Percentiles rank a stretch among this genome's conserved stretches.
Conservation (phyloP, 1,140 invertebrate genomes). For the Apocrypta bakeri region DNA sequence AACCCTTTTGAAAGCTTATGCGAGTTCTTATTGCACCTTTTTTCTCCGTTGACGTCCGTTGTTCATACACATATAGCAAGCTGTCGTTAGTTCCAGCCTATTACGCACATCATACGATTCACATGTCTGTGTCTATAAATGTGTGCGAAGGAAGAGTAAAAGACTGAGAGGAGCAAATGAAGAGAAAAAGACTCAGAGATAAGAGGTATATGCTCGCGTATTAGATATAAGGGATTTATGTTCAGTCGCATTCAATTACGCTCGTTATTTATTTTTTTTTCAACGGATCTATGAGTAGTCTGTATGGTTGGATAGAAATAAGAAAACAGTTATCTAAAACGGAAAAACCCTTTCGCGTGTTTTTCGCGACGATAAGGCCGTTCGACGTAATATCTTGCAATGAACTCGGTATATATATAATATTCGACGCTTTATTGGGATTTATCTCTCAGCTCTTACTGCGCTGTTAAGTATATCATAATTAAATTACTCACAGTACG, state of each 20-base stretch:
- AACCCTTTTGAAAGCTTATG: neutral
- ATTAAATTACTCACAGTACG: neutral
- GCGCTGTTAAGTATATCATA: neutral
- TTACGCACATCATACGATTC: conserved; percentile 48
- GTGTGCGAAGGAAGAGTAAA: neutral
- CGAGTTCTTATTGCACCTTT: conserved; percentile 13
- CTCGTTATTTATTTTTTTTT: conserved; percentile 33
- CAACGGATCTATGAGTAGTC: conserved; percentile 4
- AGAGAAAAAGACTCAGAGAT: neutral
- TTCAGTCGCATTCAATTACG: conserved; percentile 38
- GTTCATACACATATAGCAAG: neutral
- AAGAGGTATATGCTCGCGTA: neutral
- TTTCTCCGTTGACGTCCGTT: conserved; percentile 17
- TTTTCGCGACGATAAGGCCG: neutral
- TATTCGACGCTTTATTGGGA: neutral
- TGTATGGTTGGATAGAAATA: neutral
- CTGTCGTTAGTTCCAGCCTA: conserved; percentile 44
- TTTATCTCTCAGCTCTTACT: neutral
- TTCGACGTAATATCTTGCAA: no score
- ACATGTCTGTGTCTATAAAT: neutral
- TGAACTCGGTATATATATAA: no score
- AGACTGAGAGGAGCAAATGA: neutral
- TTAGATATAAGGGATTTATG: conserved; percentile 34
- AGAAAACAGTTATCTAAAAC: neutral
- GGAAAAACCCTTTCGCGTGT: neutral